Evolutionary conservation across 2,113 vertebrate genomes (phyloP).

Genomic region (Tor tambroides): DNA sequence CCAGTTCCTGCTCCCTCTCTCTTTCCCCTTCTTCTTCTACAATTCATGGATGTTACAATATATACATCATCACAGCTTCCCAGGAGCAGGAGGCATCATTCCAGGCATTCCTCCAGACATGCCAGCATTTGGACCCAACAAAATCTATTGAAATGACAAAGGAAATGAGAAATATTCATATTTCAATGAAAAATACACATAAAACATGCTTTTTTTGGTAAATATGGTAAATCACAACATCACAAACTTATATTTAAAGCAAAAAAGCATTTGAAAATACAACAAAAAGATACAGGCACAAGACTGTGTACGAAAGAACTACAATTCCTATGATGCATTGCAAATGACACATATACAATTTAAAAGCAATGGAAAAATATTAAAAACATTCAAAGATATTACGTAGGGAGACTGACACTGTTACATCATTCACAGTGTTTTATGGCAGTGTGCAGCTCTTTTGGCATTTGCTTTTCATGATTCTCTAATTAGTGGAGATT

Average conservation of each 20-base stretch:
- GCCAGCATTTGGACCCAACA: slow-evolving; percentile 94
- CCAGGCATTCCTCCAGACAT: slow-evolving; percentile 93
- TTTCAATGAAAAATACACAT: not conserved
- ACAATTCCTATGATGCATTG: not conserved
- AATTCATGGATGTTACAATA: slow-evolving; percentile 54
- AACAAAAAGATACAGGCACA: not conserved
- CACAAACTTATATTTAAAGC: not conserved
- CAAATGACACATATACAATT: not conserved
- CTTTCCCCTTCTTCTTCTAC: slow-evolving; percentile 60
- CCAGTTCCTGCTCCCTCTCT: slow-evolving; percentile 56
- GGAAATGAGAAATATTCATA: not conserved
- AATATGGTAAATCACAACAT: not conserved
- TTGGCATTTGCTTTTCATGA: no score
- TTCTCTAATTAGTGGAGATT: no score
- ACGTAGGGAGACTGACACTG: no score
- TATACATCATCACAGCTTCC: slow-evolving; percentile 83
- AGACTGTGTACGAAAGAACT: not conserved
- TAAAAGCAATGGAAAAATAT: not conserved
- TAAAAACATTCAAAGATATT: no score
- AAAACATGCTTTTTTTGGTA: not conserved
- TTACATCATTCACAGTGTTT: not conserved
- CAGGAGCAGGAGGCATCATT: slow-evolving; percentile 87
- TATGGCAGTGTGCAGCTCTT: not conserved
- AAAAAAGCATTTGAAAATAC: not conserved
- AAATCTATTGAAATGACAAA: slow-evolving; percentile 81